These are phyloP conservation scores for Vidua macroura DNA, from an alignment of 2,113 vertebrate genomes.

Conservation along the genomic window DNA sequence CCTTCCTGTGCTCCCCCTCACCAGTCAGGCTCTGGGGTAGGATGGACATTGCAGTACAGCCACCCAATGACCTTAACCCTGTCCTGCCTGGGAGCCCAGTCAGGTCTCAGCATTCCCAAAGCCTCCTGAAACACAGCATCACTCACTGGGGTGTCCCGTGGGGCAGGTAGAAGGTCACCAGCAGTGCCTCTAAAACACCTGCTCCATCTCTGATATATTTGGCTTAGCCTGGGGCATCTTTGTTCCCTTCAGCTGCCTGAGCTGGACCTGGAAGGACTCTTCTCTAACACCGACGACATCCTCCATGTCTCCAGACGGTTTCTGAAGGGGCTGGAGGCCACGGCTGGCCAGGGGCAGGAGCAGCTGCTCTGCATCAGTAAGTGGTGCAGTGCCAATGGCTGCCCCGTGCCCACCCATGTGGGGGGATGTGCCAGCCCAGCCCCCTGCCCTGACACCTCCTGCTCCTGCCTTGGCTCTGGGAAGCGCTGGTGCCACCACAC, in stretches of 20 bases:
- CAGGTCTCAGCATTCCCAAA: neutral
- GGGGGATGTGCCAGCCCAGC: neutral
- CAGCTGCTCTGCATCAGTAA: constrained; percentile 84
- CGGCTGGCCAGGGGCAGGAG: constrained; percentile 55
- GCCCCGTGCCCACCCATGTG: fast-evolving
- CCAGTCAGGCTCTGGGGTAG: neutral
- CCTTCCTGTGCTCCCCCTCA: neutral
- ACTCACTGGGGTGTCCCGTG: fast-evolving
- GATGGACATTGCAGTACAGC: neutral
- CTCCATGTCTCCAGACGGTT: constrained; percentile 79
- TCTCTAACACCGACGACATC: constrained; percentile 85
- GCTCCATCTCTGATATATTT: neutral
- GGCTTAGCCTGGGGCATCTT: neutral
- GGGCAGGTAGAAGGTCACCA: neutral
- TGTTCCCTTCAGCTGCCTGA: constrained; percentile 79
- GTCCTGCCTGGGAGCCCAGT: fast-evolving
- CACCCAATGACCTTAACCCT: neutral
- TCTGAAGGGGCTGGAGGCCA: constrained; percentile 80
- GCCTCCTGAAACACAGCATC: neutral
- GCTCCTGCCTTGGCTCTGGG: neutral
- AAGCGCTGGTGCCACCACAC: neutral
- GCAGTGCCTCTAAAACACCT: neutral
- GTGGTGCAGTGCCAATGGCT: neutral
- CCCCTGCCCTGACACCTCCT: neutral
- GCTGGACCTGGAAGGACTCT: constrained; percentile 84